phyloP scores from a whole-genome alignment of 2,797 vertebrate genomes.

The Propithecus perrieri region DNA sequence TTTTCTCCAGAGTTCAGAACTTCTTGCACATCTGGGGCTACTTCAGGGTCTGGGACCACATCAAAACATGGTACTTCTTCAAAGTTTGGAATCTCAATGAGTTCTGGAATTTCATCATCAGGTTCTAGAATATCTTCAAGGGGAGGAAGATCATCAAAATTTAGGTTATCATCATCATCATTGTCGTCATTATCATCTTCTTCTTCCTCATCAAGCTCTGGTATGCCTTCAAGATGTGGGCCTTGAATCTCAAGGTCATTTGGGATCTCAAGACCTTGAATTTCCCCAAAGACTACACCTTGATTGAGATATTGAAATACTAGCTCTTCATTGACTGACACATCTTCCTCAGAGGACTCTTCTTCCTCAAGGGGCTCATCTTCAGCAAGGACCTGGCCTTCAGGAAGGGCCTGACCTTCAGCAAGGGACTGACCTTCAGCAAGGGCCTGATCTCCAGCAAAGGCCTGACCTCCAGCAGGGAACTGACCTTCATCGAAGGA shows the following conservation, averaged over 20 bases:
- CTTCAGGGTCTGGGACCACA: constrained; percentile 49
- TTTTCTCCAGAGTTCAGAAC: background rate
- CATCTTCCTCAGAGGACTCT: constrained; percentile 50
- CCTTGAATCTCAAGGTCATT: constrained; percentile 59
- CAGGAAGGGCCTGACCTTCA: constrained; percentile 30
- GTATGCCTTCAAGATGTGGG: constrained; percentile 25
- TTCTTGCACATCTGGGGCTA: background rate
- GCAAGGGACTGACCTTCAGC: constrained; percentile 9
- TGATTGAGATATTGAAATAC: constrained; percentile 55
- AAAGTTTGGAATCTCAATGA: constrained; percentile 44
- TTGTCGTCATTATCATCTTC: background rate
- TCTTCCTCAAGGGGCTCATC: constrained; percentile 16
- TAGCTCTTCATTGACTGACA: constrained; percentile 45
- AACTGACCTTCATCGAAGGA: constrained; percentile 76
- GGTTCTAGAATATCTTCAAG: constrained; percentile 61
- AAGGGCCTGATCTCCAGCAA: constrained; percentile 46
- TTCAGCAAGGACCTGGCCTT: constrained; percentile 52
- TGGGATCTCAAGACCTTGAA: constrained; percentile 49
- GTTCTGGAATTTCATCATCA: constrained; percentile 48
- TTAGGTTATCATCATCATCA: background rate
- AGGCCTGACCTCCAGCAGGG: constrained; percentile 7
- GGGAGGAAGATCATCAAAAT: constrained; percentile 61
- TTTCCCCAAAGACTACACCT: constrained; percentile 24
- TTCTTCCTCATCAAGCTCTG: constrained; percentile 47
- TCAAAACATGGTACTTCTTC: constrained; percentile 63